A percentile compares a stretch with the other conserved stretches of the same genome.
Conservation (phyloP, 2,888 invertebrate genomes). For the Erebia palarica region DNA sequence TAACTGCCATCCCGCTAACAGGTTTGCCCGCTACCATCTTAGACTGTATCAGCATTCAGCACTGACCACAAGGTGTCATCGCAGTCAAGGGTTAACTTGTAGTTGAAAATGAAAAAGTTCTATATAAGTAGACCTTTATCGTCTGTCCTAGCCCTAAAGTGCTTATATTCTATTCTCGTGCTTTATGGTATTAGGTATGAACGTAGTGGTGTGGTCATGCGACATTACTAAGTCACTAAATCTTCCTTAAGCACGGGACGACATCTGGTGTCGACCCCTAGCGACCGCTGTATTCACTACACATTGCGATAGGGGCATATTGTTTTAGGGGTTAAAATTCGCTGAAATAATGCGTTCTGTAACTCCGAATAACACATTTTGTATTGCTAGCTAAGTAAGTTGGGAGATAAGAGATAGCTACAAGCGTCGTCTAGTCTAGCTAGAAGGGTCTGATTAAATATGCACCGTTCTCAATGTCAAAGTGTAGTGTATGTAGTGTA, state of each 20-base stretch:
- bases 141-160: neutral
- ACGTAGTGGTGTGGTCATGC: slow-evolving; percentile 25
- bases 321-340: neutral
- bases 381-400: neutral
- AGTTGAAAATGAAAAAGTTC: neutral
- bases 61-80: no score
- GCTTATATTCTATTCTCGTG: neutral
- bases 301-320: slow-evolving; percentile 16
- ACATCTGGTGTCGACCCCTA: slow-evolving; percentile 50
- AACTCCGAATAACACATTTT: neutral
- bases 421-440: neutral
- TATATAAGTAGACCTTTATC: neutral
- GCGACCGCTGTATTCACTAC: slow-evolving; percentile 22
- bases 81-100: no score
- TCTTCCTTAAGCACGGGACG: slow-evolving; percentile 63
- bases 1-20: no score
- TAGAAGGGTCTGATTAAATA: no score
- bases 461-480: no score
- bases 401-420: neutral
- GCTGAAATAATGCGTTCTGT: neutral
- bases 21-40: no score
- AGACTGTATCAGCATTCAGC: no score
- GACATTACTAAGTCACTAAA: slow-evolving; percentile 56
- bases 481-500: no score
- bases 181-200: slow-evolving; percentile 2